These are phyloP conservation scores for Tanypteryx hageni DNA, from an alignment of 2,888 invertebrate species.

Conservation along the genomic window DNA sequence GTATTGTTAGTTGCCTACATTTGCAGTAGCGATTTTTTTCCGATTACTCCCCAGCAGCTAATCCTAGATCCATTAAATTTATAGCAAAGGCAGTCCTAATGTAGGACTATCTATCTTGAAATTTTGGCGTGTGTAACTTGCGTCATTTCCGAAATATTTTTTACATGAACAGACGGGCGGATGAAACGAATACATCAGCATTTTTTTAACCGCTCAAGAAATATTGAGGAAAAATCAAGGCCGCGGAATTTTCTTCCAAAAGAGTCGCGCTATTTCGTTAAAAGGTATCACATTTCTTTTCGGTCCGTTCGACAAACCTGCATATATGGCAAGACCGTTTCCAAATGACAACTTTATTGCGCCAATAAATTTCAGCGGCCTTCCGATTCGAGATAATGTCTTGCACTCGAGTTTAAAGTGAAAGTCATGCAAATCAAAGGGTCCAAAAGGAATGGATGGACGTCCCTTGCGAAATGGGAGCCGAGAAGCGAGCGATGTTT, in stretches of 20 bases:
- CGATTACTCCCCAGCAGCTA: too few species aligned
- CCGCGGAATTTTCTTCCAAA: neutral
- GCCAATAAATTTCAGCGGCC: slow-evolving; percentile 40
- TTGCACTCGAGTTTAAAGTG: neutral
- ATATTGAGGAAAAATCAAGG: neutral
- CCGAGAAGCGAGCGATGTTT: neutral
- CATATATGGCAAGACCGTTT: neutral
- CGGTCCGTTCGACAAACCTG: too few species aligned
- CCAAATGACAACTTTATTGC: slow-evolving; percentile 29
- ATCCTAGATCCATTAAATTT: too few species aligned
- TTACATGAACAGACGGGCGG: too few species aligned
- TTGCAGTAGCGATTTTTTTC: too few species aligned
- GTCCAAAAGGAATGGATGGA: neutral
- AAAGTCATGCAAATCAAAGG: slow-evolving; percentile 21
- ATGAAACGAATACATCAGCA: too few species aligned
- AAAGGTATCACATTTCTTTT: too few species aligned
- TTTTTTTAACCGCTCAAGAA: neutral
- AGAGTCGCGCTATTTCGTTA: neutral
- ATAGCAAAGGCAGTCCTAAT: too few species aligned
- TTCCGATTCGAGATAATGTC: neutral
- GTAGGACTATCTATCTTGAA: neutral
- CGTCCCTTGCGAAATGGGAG: slow-evolving; percentile 20
- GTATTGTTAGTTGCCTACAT: too few species aligned
- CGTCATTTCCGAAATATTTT: neutral
- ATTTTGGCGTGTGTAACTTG: neutral